Evolutionary conservation across 2,113 vertebrate species (phyloP), one percentile per base, ranked within the genome.

Genomic region (Microcebus ravelobensis): DNA sequence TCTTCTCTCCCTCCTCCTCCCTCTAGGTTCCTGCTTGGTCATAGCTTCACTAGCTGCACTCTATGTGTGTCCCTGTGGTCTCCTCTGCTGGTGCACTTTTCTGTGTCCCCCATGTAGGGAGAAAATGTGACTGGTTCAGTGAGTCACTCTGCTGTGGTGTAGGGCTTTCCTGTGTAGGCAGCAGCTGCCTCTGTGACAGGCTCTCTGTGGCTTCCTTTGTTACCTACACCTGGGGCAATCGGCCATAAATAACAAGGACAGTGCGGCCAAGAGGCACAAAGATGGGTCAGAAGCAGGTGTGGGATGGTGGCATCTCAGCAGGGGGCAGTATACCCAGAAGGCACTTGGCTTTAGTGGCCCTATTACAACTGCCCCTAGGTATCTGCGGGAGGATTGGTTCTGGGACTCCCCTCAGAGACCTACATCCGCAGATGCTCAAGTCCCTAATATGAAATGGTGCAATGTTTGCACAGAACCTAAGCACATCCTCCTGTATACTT

Each of bases 1-100:
- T 15, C 67, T 23, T 45, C 2, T 7, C 29, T 39, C n/a, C 50
- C 11, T 15, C 39, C n/a, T 0, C 1, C 8, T 34, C 12, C n/a
- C 31, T 48, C 5, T 2, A 3, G 65, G 77, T 23, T 63, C 20
- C 52, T 6, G 21, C 6, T 5, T 29, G 61, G 25, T 36, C 74
- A 0, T 0, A 12, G 71, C 80, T 83, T 18, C 63, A 1, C 25
- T n/a, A 10, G 59, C 36, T 36, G 20, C 29, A 0, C 14, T 23
- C 48, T 2, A 25, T 29, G 8, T 18, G 57, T 8, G 29, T 52
- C 50, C 50, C 6, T 34, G 42, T 29, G 21, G 20, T n/a, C 59
- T 76, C 29, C 61, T 25, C 45, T 45, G 63, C 18, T 71, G 63
- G 76, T 18, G 13, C 0, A 2, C 42, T 45, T 82, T 48, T n/a